Evolutionary conservation across 2,888 invertebrate species (phyloP), one percentile per base, ranked within the genome.

Genomic region (Laothoe populi): DNA sequence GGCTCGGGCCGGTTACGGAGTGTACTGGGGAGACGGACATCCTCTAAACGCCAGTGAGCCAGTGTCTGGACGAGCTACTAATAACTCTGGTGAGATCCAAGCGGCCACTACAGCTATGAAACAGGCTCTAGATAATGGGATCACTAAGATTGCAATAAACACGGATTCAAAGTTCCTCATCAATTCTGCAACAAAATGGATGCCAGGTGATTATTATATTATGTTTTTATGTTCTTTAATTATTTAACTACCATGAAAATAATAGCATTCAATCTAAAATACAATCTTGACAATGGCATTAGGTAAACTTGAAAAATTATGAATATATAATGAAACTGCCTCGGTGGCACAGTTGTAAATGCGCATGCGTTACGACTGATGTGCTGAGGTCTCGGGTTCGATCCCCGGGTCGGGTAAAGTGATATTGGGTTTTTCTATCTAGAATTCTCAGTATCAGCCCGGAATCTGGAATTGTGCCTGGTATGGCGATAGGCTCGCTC

Each of bases 41-140:
- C 93, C 94, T 0, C 81, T 96, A 93, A 99, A 99, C 88, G 86
- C 95, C 4, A 96, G 97, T 13, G 95, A 95, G 76, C 96, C 97
- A 2, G 96, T 98, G 0, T 81, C 89, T 2, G 98, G 98, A 3
- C 93, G 96, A 63, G 96, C 97, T 5, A 99, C 99, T 0, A 99
- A 99, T 82, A 99, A 99, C 84, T 96, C 96, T 74, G 99, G 99
- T 8, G 99, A 99, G 91, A 99, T 99, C 66, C 96, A 98, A 90
- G 99, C 97, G 0, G 96, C 97, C 0, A 96, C 94, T 63, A 86
- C 93, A 78, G 99, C 99, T 3, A 95, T 98, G 8, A 91, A 93
- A 72, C 88, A 95, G 69, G 98, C 98, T 0, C 88, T 94, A 62
- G 83, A 92, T 21, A 94, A 90, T 93, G 95, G 95, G 21, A 88